phyloP scores from a whole-genome alignment of 2,113 vertebrate genomes.

The Pardalotus punctatus region DNA sequence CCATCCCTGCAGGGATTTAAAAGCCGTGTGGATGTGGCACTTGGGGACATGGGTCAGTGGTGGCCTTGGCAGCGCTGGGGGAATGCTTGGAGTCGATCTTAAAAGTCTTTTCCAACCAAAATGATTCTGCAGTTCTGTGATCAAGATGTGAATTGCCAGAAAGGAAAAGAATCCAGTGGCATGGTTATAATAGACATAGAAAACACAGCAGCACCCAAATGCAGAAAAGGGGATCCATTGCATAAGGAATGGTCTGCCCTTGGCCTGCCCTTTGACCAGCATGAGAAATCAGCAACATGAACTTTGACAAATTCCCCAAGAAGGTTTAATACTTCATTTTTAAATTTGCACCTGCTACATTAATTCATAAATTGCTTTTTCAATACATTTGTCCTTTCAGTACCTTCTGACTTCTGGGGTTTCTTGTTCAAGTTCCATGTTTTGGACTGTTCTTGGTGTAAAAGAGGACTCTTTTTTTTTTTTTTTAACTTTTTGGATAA shows the following conservation, averaged over 20 bases:
- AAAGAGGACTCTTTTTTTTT: neutral
- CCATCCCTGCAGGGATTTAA: neutral
- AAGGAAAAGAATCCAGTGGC: neutral
- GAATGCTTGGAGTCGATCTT: rapidly evolving
- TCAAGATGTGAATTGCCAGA: neutral
- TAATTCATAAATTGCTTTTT: neutral
- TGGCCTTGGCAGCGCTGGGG: neutral
- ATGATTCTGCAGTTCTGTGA: neutral
- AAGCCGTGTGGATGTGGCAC: neutral
- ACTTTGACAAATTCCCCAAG: neutral
- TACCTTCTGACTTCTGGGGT: neutral
- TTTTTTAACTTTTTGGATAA: neutral
- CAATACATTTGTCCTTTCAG: neutral
- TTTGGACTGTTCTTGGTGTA: neutral
- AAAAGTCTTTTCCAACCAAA: neutral
- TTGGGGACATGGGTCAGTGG: rapidly evolving
- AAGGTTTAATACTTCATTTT: neutral
- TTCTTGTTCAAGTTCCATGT: rapidly evolving
- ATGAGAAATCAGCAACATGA: neutral
- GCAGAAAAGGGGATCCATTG: rapidly evolving
- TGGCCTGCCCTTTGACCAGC: neutral
- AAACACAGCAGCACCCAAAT: neutral
- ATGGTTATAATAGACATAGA: neutral
- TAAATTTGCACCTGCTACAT: neutral
- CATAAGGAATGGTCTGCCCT: neutral